Base-by-base conservation (phyloP, 1,140 invertebrate genomes). In the Drosophila lacertosa region DNA sequence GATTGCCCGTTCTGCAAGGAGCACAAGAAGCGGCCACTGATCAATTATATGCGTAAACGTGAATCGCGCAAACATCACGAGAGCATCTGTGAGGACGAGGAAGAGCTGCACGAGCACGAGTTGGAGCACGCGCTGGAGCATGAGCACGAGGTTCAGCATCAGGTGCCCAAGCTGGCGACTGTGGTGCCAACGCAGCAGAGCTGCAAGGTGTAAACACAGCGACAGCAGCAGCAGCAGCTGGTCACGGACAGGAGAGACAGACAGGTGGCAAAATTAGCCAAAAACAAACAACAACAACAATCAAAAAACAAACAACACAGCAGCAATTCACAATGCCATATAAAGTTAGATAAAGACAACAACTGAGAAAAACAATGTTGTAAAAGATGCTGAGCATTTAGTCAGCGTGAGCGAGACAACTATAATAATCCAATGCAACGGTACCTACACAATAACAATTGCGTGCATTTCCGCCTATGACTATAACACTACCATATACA, bases 1-100 rank as follows among this genome's bases (percentile, higher is more conserved):
- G 91, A 90, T 13, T 94, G 94, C 65, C 91, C 93, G 2, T 91
- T 94, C 32, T 94, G 93, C 73, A 92, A 93, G 50, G 93, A 93
- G 58, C 92, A 91, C 48, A 93, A 94, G 88, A 92, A 93, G 60
- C 90, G 93, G 42, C 92, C 89, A 3, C 74, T 94, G 0, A 91
- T 92, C 2, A 91, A 90, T 50, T 94, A 94, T 77, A 92, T 94
- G 72, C 91, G 92, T 18, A 92, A 90, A 66, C 93, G 93, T 64
- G 90, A 92, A 20, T 91, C 92, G 13, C 91, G 91, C 4, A 92
- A 92, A 65, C 91, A 92, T 24, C 92, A 92, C 55, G 89, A 92
- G 13, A 92, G 92, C 48, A 94, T 93, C 42, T 91, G 92, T 54
- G 93, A 94, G 63, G 93, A 94, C 60, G 92, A 93, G 35, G 93